A percentile compares a stretch with the other conserved stretches of the same genome.
Evolutionary conservation across 2,113 vertebrate genomes (phyloP).

Genomic region (Rafetus swinhoei): DNA sequence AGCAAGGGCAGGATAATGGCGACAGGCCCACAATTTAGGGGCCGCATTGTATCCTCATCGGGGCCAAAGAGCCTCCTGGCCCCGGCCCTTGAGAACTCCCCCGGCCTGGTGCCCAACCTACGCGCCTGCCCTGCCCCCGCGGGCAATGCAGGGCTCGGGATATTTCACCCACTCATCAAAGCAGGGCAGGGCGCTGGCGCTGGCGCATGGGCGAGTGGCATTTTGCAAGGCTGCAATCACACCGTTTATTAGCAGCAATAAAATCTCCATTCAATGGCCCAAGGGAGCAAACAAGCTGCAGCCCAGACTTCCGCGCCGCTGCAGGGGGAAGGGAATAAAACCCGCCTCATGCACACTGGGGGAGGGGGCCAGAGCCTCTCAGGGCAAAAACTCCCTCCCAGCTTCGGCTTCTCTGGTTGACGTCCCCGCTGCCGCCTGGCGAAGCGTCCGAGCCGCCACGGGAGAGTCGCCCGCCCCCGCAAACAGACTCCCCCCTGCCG

Average conservation of each 20-base stretch:
- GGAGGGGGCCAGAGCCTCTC: background rate
- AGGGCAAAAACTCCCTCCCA: background rate
- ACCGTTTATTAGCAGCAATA: slow-evolving; percentile 16
- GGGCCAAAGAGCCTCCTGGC: background rate
- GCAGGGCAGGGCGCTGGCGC: background rate
- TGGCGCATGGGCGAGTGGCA: accelerated
- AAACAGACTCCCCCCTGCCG: background rate
- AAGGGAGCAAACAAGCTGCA: background rate
- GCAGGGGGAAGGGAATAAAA: background rate
- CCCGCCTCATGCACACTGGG: accelerated
- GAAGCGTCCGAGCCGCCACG: too few relatives aligned
- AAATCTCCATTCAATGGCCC: slow-evolving; percentile 18
- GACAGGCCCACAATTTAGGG: accelerated
- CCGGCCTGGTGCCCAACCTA: background rate
- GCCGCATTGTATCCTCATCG: accelerated
- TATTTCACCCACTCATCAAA: background rate
- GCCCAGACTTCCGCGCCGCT: background rate
- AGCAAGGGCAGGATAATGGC: accelerated
- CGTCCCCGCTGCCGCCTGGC: background rate
- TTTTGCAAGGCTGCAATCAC: background rate
- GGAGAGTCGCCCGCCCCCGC: background rate
- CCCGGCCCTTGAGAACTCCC: background rate
- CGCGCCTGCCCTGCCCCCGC: accelerated
- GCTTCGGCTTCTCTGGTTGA: background rate
- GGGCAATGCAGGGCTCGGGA: background rate